Conservation (phyloP, 2,888 invertebrate genomes). For the Argyresthia goedartella region DNA sequence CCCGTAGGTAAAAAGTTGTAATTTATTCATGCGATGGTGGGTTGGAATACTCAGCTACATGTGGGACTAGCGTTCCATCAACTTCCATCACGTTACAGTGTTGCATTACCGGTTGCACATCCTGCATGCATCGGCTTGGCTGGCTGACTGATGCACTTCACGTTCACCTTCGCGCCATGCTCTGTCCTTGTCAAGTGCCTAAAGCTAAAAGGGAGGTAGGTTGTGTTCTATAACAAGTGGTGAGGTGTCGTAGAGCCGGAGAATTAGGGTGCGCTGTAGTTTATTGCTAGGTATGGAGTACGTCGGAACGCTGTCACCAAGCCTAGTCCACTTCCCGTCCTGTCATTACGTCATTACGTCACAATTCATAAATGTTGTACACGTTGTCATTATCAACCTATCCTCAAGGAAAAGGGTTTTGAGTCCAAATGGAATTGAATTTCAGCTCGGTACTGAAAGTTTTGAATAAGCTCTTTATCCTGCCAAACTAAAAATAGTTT, state of each 20-base stretch:
- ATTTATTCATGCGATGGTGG: neutral
- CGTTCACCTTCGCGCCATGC: neutral
- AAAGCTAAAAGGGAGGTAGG: too few species aligned
- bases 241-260: too few species aligned
- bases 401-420: too few species aligned
- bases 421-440: too few species aligned
- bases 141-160: neutral
- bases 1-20: neutral
- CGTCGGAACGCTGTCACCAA: neutral
- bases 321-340: neutral
- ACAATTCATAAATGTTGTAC: neutral
- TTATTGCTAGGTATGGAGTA: neutral
- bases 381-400: too few species aligned
- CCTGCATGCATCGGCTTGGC: slow-evolving; percentile 2
- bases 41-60: neutral
- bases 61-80: neutral
- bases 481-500: too few species aligned
- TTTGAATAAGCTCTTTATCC: too few species aligned
- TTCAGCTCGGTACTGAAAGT: too few species aligned
- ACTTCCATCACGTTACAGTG: neutral
- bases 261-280: neutral
- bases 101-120: slow-evolving; percentile 4
- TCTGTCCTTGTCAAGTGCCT: neutral
- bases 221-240: too few species aligned
- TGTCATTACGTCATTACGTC: neutral